Base-by-base conservation (phyloP, 2,797 vertebrate species). In the Pseudomugil tenellus region DNA sequence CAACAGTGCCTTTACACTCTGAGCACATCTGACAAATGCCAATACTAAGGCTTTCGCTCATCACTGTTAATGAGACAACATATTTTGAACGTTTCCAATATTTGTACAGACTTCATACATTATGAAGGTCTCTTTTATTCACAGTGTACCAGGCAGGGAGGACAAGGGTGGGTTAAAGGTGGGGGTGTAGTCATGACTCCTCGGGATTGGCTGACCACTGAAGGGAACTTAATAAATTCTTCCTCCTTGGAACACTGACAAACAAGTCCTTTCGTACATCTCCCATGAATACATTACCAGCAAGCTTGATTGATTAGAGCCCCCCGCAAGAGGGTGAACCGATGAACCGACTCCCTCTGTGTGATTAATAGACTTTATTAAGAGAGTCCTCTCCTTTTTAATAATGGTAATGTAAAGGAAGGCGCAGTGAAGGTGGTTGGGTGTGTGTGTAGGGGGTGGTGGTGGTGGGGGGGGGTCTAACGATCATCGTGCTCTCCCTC, bases 321-420 rank as follows among this genome's bases (percentile, higher is more conserved):
- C 89, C 86, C 87, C 90, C 80, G 49, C 74, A 60, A 88, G 87
- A 91, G 89, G 90, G 91, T 88, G 91, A 93, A 87, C 89, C 86
- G 77, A 89, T 92, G 92, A 92, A 92, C 91, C 87, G 79, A 87
- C 89, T 92, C 90, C 89, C 90, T 88, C 51, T 72, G 89, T 82
- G 92, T 94, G 93, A 95, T 94, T 94, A 95, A 95, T 94, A 93
- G 93, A 94, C 92, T 94, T 94, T 94, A 94, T 94, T 94, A 94
- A 94, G 78, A 91, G 91, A 94, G 88, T 92, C 87, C 85, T 92
- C 87, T 94, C 87, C 84, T 88, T 93, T 93, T 94, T 92, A 92
- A 93, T 93, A 93, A 93, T 92, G 90, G 84, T 91, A 91, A 93
- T 92, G 93, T 93, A 91, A 93, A 92, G 85, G 83, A 81, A 87